These are phyloP conservation scores for Serilophus lunatus DNA, from an alignment of 2,113 vertebrate species.

Conservation along the genomic window DNA sequence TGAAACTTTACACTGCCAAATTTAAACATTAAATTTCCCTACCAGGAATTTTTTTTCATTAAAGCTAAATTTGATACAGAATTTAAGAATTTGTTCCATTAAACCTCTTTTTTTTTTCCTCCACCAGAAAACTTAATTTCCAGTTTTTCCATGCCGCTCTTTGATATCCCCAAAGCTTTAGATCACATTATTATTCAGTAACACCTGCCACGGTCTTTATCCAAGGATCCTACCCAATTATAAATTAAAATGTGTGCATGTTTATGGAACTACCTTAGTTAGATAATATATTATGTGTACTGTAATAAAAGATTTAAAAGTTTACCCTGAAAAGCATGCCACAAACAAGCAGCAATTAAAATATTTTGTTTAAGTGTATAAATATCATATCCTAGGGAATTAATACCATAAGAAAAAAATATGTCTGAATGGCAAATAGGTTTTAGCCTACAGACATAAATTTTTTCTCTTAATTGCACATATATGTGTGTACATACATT, in stretches of 20 bases:
- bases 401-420: not conserved
- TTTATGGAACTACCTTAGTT: not conserved
- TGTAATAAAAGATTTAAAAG: not conserved
- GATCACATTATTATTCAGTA: not conserved
- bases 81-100: not conserved
- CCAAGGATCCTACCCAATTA: not conserved
- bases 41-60: not conserved
- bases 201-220: not conserved
- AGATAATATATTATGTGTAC: not conserved
- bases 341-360: constrained; percentile 39
- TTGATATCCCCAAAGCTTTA: not conserved
- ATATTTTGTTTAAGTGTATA: not conserved
- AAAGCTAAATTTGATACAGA: not conserved
- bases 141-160: not conserved
- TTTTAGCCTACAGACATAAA: not conserved
- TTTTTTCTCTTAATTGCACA: not conserved
- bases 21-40: not conserved
- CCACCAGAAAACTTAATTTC: not conserved
- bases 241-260: not conserved
- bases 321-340: not conserved
- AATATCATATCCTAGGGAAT: not conserved
- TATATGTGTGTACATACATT: not conserved
- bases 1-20: not conserved
- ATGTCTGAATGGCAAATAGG: not conserved
- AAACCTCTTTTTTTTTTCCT: not conserved